A percentile compares a stretch with the other conserved stretches of the same genome.
These are phyloP conservation scores for Pteropus alecto DNA, from an alignment of 2,113 vertebrate species.

Conservation along the genomic window DNA sequence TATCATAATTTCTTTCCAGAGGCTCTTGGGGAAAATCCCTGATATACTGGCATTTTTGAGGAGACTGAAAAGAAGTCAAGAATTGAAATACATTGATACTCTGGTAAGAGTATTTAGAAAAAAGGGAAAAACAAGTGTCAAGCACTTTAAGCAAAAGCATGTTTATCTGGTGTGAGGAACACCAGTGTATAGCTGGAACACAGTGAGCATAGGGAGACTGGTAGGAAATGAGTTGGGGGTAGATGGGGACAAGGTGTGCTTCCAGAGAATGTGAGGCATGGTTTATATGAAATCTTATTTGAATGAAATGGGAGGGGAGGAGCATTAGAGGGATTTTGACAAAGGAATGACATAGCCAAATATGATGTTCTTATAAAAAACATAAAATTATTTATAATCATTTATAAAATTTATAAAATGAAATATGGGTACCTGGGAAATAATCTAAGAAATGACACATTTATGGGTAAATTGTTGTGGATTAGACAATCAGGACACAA, in stretches of 20 bases:
- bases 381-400: neutral
- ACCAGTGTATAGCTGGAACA: neutral
- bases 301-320: neutral
- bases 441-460: neutral
- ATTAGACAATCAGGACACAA: neutral
- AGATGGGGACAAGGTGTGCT: neutral
- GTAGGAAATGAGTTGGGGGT: neutral
- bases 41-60: neutral
- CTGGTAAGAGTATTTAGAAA: neutral
- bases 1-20: neutral
- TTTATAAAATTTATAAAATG: neutral
- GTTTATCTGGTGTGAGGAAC: neutral
- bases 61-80: neutral
- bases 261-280: neutral
- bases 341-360: neutral
- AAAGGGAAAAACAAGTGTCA: neutral
- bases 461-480: neutral
- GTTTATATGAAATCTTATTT: neutral
- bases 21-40: neutral
- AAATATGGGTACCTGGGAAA: neutral
- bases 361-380: neutral
- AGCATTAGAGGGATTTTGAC: neutral
- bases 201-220: neutral
- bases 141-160: neutral
- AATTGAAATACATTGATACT: neutral